phyloP scores from a whole-genome alignment of 2,888 invertebrate species.

The Rhagonycha fulva region DNA sequence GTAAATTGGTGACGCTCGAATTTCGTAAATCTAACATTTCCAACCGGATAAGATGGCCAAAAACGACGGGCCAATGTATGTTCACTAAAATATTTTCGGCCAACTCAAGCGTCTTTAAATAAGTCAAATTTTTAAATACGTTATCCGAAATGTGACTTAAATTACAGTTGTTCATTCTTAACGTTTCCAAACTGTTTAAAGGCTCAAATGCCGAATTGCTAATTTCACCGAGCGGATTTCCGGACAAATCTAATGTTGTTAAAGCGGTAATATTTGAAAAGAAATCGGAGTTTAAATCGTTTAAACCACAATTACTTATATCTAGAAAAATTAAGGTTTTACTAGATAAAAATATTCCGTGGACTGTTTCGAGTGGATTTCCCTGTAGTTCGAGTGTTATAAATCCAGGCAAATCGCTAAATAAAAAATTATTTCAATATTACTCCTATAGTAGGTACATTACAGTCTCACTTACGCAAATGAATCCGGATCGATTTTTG shows the following conservation, averaged over 20 bases:
- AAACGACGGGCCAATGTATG: conserved; percentile 64
- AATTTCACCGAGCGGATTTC: conserved; percentile 65
- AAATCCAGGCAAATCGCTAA: conserved; percentile 69
- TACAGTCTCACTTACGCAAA: conserved; percentile 31
- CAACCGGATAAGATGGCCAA: conserved; percentile 63
- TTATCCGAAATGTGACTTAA: conserved; percentile 62
- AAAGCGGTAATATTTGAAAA: conserved; percentile 69
- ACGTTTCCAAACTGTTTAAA: conserved; percentile 66
- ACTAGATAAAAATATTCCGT: conserved; percentile 69
- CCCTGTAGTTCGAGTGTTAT: conserved; percentile 72
- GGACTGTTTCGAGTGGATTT: conserved; percentile 65
- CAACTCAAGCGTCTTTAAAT: conserved; percentile 67
- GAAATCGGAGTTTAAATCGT: conserved; percentile 63
- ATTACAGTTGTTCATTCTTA: conserved; percentile 69
- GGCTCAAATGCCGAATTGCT: conserved; percentile 65
- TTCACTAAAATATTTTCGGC: conserved; percentile 62
- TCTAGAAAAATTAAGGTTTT: conserved; percentile 70
- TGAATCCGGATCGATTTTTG: conserved; percentile 57
- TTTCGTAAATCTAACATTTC: conserved; percentile 68
- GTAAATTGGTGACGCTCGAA: conserved; percentile 63
- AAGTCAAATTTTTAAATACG: conserved; percentile 62
- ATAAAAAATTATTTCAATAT: background rate
- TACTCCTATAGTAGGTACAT: background rate
- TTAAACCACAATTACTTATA: conserved; percentile 67
- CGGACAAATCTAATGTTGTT: conserved; percentile 70